Conservation (phyloP, 2,113 vertebrate species). For the Limnothrissa miodon region DNA sequence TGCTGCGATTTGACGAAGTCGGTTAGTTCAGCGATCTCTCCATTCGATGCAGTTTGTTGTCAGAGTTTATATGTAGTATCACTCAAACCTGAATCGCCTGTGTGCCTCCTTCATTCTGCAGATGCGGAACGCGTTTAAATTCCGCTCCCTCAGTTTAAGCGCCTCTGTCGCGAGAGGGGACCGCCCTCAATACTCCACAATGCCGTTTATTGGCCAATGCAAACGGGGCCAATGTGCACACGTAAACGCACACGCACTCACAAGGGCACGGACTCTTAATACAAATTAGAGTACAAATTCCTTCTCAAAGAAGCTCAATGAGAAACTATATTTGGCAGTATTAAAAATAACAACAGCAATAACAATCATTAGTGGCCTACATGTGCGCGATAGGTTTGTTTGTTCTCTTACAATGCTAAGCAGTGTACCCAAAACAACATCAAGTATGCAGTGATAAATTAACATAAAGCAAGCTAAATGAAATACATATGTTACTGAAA, state of each 20-base stretch:
- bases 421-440: no score
- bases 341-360: no score
- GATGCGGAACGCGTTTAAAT: slow-evolving; percentile 75
- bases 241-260: neutral
- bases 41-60: neutral
- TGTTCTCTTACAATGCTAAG: no score
- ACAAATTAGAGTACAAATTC: neutral
- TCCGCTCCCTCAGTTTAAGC: slow-evolving; percentile 84
- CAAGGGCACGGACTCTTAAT: neutral
- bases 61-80: neutral
- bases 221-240: neutral
- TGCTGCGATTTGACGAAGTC: neutral
- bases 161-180: slow-evolving; percentile 63
- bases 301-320: neutral
- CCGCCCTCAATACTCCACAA: slow-evolving; percentile 59
- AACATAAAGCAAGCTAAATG: no score
- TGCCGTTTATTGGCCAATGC: slow-evolving; percentile 59
- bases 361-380: no score
- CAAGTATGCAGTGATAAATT: no score
- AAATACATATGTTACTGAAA: no score
- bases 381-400: neutral
- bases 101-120: slow-evolving; percentile 11
- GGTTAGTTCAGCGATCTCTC: neutral
- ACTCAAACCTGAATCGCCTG: neutral
- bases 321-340: neutral